A percentile compares a stretch with the other conserved stretches of the same genome.
Evolutionary conservation across 1,140 invertebrate genomes (phyloP).

Genomic region (Linepithema humile): DNA sequence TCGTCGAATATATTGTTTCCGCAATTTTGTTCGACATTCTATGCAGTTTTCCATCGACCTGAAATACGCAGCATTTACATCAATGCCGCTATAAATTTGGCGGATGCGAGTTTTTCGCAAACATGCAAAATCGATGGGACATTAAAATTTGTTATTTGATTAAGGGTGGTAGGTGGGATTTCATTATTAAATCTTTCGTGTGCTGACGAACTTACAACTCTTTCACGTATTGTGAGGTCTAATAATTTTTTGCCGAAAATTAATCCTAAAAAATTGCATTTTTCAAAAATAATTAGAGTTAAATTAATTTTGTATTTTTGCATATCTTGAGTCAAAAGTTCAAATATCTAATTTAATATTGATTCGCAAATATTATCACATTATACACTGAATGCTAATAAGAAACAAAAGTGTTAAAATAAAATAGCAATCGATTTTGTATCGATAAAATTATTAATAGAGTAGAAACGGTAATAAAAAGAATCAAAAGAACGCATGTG

Average conservation of each 20-base stretch:
- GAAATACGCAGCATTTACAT: constrained; percentile 62
- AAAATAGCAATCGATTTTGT: too few relatives aligned
- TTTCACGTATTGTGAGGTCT: neutral
- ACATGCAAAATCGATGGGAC: constrained; percentile 39
- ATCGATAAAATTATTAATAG: too few relatives aligned
- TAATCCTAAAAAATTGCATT: neutral
- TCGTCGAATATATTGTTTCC: constrained; percentile 75
- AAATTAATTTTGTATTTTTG: neutral
- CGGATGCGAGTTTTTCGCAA: constrained; percentile 15
- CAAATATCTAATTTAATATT: neutral
- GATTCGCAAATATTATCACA: too few relatives aligned
- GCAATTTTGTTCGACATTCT: constrained; percentile 72
- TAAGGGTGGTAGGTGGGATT: constrained; percentile 16
- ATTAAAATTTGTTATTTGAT: constrained; percentile 53
- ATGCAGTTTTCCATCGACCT: constrained; percentile 68
- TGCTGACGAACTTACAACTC: neutral
- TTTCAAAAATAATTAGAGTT: neutral
- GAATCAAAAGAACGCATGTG: too few relatives aligned
- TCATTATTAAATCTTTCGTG: constrained; percentile 30
- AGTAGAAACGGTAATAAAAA: too few relatives aligned
- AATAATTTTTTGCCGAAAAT: neutral
- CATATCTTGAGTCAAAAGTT: neutral
- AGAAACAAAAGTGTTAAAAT: too few relatives aligned
- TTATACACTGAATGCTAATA: too few relatives aligned
- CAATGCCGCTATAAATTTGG: constrained; percentile 68